Conservation (phyloP, 2,888 invertebrate genomes). For the Trissonchulus latispiculum region DNA sequence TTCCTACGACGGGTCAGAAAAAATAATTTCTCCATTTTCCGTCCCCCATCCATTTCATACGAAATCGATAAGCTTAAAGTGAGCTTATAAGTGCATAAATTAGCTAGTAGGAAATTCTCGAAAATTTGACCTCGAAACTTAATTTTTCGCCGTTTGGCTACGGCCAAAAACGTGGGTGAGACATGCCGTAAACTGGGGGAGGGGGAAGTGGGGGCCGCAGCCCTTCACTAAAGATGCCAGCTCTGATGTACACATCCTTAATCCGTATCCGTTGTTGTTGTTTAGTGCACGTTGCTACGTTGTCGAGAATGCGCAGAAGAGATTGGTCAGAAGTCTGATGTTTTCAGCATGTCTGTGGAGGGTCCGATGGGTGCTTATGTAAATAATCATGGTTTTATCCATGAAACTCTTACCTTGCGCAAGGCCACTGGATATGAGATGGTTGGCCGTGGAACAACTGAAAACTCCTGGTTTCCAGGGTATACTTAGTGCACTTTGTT, state of each 20-base stretch:
- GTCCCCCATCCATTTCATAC: no score
- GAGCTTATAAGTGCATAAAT: no score
- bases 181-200: not conserved
- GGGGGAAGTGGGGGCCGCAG: not conserved
- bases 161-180: no score
- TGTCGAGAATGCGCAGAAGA: conserved; percentile 53
- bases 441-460: conserved; percentile 55
- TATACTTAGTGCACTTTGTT: no score
- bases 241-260: no score
- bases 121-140: no score
- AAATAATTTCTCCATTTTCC: no score
- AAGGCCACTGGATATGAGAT: conserved; percentile 44
- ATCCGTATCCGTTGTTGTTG: conserved; percentile 2
- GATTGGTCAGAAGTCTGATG: conserved; percentile 58
- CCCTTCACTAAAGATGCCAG: not conserved
- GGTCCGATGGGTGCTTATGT: conserved; percentile 68
- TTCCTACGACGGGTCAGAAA: no score
- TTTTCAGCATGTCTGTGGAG: conserved; percentile 69
- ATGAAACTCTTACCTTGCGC: conserved; percentile 62
- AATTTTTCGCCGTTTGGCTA: no score
- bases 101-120: no score
- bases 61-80: no score
- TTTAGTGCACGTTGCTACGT: conserved; percentile 38
- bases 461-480: conserved; percentile 76
- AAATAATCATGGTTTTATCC: conserved; percentile 66